Percentiles rank a stretch among this genome's conserved stretches.
These are phyloP conservation scores for Ctenodactylus gundi DNA, from an alignment of 2,113 vertebrate genomes.

Conservation along the genomic window DNA sequence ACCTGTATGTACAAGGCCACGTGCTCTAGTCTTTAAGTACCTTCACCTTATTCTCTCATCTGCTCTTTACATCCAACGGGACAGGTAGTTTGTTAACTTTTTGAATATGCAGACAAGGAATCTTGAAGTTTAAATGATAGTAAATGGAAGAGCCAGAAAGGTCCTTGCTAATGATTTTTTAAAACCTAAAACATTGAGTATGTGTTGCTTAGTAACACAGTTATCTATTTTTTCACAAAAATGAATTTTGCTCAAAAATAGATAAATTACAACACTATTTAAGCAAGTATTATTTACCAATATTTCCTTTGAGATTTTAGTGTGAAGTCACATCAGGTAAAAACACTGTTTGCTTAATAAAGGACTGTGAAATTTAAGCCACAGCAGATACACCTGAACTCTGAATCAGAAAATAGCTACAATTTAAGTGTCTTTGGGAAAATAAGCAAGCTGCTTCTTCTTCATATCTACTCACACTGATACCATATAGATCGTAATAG, in stretches of 20 bases:
- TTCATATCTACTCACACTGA: background rate
- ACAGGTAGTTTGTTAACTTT: no score
- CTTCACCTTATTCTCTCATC: no score
- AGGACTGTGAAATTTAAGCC: background rate
- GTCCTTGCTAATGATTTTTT: conserved; percentile 33
- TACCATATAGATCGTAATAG: background rate
- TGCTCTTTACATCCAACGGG: no score
- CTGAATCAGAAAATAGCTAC: background rate
- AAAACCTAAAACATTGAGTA: conserved; percentile 8
- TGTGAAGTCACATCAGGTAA: background rate
- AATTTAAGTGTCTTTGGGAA: background rate
- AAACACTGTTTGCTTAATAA: conserved; percentile 39
- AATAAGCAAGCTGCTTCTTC: background rate
- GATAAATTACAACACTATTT: conserved; percentile 26
- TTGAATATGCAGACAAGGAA: no score
- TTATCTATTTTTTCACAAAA: background rate
- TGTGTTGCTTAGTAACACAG: conserved; percentile 17
- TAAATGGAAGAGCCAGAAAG: no score
- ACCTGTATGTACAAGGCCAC: no score
- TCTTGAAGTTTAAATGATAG: no score
- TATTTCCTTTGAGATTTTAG: conserved; percentile 1
- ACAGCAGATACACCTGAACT: conserved; percentile 23
- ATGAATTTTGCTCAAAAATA: background rate
- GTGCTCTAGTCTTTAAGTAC: no score
- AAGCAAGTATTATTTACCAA: background rate